Percentiles rank a stretch among this genome's conserved stretches.
These are phyloP conservation scores for Labeo calbasu DNA, from an alignment of 2,797 vertebrate species.

Conservation along the genomic window DNA sequence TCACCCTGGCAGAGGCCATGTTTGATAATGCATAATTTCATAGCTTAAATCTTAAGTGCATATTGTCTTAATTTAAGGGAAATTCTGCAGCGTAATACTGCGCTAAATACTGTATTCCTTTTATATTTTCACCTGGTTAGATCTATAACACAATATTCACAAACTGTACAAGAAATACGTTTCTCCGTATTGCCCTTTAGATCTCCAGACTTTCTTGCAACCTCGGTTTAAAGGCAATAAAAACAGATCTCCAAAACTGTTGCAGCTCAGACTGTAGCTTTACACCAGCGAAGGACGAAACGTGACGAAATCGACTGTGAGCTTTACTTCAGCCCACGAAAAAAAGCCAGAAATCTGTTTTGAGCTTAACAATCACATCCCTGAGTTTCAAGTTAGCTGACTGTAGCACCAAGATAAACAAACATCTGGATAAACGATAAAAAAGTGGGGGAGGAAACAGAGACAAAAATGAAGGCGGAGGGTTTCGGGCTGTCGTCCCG, in stretches of 20 bases:
- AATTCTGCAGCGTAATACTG: constrained; percentile 2
- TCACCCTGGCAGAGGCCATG: constrained; percentile 16
- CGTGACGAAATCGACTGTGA: constrained; percentile 4
- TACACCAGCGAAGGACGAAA: constrained; percentile 14
- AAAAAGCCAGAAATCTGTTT: constrained; percentile 57
- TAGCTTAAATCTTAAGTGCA: constrained; percentile 45
- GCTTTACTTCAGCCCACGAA: constrained; percentile 14
- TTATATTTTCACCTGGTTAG: constrained; percentile 23
- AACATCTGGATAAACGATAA: constrained; percentile 50
- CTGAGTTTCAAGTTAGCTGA: constrained; percentile 68
- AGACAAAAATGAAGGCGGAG: constrained; percentile 40
- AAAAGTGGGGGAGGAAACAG: constrained; percentile 28
- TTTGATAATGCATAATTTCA: constrained; percentile 36
- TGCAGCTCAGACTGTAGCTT: background rate
- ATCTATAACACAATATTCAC: constrained; percentile 44
- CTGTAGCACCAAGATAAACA: constrained; percentile 63
- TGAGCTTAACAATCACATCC: constrained; percentile 65
- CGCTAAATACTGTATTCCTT: constrained; percentile 14
- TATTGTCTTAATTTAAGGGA: constrained; percentile 28
- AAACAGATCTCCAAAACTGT: constrained; percentile 26
- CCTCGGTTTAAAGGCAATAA: constrained; percentile 31
- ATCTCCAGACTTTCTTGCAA: constrained; percentile 18
- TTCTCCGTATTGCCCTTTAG: constrained; percentile 17
- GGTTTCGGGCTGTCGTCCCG: constrained; percentile 9
- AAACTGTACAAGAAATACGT: constrained; percentile 23